Conservation (phyloP, 2,797 vertebrate species). For the Lerista edwardsae region DNA sequence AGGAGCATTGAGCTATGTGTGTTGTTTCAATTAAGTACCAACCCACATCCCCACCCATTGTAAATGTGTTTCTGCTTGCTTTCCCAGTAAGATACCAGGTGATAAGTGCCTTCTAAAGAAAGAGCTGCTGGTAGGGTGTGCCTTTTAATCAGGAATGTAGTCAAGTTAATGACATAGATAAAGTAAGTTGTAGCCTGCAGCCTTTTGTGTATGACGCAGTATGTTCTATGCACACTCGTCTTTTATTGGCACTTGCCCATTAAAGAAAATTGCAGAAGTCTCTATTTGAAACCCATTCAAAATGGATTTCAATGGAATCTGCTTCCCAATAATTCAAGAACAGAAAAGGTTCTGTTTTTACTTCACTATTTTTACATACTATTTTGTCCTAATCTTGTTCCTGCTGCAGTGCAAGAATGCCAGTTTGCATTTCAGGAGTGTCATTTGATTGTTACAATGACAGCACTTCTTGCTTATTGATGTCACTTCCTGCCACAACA, state of each 20-base stretch:
- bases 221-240: not conserved
- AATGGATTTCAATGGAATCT: not conserved
- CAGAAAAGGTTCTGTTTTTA: too few relatives aligned
- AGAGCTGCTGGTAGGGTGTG: constrained; percentile 36
- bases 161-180: constrained; percentile 22
- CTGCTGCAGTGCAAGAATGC: too few relatives aligned
- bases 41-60: constrained; percentile 47
- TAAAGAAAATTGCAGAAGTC: not conserved
- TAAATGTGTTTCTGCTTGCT: constrained; percentile 60
- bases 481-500: too few relatives aligned
- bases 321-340: not conserved
- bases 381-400: too few relatives aligned
- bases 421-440: too few relatives aligned
- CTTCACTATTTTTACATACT: too few relatives aligned
- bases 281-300: constrained; percentile 5
- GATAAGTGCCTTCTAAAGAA: constrained; percentile 53
- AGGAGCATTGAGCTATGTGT: not conserved
- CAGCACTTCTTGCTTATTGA: too few relatives aligned
- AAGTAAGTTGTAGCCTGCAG: not conserved
- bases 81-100: constrained; percentile 43
- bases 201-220: constrained; percentile 36
- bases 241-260: not conserved
- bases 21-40: constrained; percentile 37
- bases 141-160: constrained; percentile 50
- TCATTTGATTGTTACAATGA: too few relatives aligned